phyloP scores from a whole-genome alignment of 2,888 invertebrate genomes.

The Belgica antarctica region DNA sequence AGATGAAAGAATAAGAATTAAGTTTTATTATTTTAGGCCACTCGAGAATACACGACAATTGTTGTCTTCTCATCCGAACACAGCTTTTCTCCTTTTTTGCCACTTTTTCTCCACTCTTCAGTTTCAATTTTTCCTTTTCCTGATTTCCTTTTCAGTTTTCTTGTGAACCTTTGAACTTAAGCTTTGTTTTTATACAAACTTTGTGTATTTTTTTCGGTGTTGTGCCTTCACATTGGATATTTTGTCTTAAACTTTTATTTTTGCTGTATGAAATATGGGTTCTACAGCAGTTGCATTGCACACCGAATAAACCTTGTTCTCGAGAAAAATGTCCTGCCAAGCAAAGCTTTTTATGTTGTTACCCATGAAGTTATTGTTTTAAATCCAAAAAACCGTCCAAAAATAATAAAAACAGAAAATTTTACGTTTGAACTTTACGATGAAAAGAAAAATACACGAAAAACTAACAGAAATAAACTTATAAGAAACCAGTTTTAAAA shows the following conservation, averaged over 20 bases:
- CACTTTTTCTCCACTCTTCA: background rate
- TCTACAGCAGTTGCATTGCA: slow-evolving; percentile 18
- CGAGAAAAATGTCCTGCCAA: background rate
- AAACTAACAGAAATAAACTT: slow-evolving; percentile 29
- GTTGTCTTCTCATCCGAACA: background rate
- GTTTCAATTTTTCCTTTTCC: background rate
- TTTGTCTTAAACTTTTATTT: background rate
- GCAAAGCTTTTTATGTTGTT: slow-evolving; percentile 16
- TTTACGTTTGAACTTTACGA: background rate
- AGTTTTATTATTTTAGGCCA: slow-evolving; percentile 7
- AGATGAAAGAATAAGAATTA: slow-evolving; percentile 8
- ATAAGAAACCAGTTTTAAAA: slow-evolving; percentile 2
- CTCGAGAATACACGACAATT: slow-evolving; percentile 12
- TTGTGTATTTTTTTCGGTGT: background rate
- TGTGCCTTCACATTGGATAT: too few species aligned
- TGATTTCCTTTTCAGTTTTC: too few species aligned
- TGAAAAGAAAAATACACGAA: background rate
- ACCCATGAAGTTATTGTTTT: slow-evolving; percentile 10
- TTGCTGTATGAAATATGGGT: background rate
- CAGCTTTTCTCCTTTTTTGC: background rate
- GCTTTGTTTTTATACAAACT: background rate
- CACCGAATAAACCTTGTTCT: background rate
- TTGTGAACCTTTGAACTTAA: background rate
- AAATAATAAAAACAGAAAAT: background rate
- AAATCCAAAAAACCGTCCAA: background rate